Conservation (phyloP, 2,797 vertebrate genomes). For the Coranthus polyacanthus region DNA sequence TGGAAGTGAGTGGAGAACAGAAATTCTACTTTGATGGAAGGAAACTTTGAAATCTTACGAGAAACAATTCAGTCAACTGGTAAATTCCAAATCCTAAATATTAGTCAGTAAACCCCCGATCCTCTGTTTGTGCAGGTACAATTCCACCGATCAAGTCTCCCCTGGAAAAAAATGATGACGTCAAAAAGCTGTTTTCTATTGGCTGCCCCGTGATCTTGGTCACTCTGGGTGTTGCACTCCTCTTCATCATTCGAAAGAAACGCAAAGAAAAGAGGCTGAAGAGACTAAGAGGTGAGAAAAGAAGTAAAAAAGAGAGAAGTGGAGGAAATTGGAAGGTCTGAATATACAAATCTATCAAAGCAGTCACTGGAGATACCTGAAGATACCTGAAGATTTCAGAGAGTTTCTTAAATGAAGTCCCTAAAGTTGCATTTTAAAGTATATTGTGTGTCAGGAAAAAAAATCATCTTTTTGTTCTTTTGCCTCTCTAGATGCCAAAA, state of each 20-base stretch:
- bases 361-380: neutral
- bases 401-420: constrained; percentile 18
- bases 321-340: neutral
- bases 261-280: constrained; percentile 98
- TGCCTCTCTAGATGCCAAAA: constrained; percentile 94
- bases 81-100: too few species aligned
- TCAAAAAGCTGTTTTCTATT: constrained; percentile 98
- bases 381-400: constrained; percentile 2
- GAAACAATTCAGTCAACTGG: too few species aligned
- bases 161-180: constrained; percentile 93
- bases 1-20: constrained; percentile 92
- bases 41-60: neutral
- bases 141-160: constrained; percentile 98
- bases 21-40: neutral
- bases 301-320: neutral
- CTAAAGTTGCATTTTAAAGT: constrained; percentile 20
- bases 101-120: too few species aligned
- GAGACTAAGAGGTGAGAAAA: constrained; percentile 91
- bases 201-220: constrained; percentile 96
- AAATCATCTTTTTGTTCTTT: constrained; percentile 13
- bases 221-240: constrained; percentile 92
- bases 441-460: too few species aligned
- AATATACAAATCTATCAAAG: constrained; percentile 8
- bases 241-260: constrained; percentile 97
- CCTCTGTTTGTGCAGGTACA: constrained; percentile 85